phyloP scores from a whole-genome alignment of 2,888 invertebrate species.

The Eilema depressum region DNA sequence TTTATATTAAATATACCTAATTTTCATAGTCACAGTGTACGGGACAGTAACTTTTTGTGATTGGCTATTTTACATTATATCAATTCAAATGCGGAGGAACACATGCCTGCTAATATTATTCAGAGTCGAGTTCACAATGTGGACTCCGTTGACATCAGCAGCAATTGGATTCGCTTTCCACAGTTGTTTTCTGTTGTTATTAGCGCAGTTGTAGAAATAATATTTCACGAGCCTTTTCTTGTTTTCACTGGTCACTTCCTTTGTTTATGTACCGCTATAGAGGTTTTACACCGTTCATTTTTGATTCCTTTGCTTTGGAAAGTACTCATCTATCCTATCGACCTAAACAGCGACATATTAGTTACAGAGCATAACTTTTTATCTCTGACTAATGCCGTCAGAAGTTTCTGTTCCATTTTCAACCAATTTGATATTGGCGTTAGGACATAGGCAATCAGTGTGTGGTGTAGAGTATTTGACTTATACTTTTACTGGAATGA shows the following conservation, averaged over 20 bases:
- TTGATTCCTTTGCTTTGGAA: background rate
- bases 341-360: no score
- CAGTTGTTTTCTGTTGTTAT: background rate
- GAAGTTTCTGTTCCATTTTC: no score
- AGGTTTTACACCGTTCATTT: background rate
- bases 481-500: background rate
- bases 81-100: background rate
- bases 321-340: background rate
- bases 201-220: background rate
- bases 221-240: background rate
- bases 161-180: slow-evolving; percentile 1
- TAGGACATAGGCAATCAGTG: background rate
- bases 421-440: background rate
- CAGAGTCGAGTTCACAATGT: background rate
- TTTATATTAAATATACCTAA: no score
- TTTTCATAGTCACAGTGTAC: background rate
- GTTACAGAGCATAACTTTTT: no score
- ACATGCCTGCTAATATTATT: background rate
- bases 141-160: background rate
- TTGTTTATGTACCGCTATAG: background rate
- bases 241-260: background rate
- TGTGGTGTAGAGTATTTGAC: background rate
- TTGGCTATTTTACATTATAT: background rate
- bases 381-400: no score
- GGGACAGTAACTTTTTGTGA: background rate